A percentile compares a stretch with the other conserved stretches of the same genome.
These are phyloP conservation scores for Cataglyphis rosenhaueri DNA, from an alignment of 2,888 invertebrate genomes.

Conservation along the genomic window DNA sequence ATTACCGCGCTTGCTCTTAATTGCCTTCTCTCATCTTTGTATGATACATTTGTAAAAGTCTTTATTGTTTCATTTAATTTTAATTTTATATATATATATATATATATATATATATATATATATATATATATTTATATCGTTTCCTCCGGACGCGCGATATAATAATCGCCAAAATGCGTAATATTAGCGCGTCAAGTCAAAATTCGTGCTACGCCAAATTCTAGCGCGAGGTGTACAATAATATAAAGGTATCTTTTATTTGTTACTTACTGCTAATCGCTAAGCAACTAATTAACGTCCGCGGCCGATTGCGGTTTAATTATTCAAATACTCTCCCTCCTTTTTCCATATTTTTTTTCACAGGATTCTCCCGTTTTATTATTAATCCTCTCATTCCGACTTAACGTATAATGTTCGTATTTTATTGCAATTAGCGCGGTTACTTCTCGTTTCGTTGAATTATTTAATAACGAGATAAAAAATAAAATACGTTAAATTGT, in stretches of 20 bases:
- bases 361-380: slow-evolving; percentile 2
- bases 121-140: slow-evolving; percentile 47
- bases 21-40: no score
- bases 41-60: no score
- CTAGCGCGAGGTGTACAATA: slow-evolving; percentile 74
- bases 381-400: slow-evolving; percentile 43
- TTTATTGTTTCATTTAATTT: no score
- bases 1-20: no score
- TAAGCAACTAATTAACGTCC: slow-evolving; percentile 79
- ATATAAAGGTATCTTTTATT: slow-evolving; percentile 73
- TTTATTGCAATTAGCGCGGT: background rate
- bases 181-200: slow-evolving; percentile 75
- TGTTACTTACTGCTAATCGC: slow-evolving; percentile 62
- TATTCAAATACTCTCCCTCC: slow-evolving; percentile 23
- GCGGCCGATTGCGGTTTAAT: slow-evolving; percentile 65
- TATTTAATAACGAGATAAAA: slow-evolving; percentile 19
- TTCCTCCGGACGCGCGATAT: slow-evolving; percentile 30
- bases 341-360: slow-evolving; percentile 16
- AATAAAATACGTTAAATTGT: slow-evolving; percentile 22
- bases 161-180: slow-evolving; percentile 73
- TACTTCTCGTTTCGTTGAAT: background rate
- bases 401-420: background rate
- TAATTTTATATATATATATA: slow-evolving; percentile 18
- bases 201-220: slow-evolving; percentile 69
- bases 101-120: background rate